Conservation (phyloP, 1,140 invertebrate species). For the Drosophila insularis region DNA sequence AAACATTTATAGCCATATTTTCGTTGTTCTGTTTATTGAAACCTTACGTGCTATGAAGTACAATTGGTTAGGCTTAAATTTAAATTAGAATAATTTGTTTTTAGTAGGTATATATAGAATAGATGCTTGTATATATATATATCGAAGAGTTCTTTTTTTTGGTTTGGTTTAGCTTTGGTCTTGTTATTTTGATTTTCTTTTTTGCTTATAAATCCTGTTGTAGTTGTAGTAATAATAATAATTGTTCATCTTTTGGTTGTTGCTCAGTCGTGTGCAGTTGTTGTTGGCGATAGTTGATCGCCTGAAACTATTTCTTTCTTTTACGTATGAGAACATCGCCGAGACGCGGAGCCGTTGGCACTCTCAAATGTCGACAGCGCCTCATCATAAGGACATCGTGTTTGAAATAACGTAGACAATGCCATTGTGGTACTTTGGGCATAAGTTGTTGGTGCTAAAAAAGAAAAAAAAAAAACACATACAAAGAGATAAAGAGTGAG, state of each 20-base stretch:
- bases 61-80: constrained; percentile 78
- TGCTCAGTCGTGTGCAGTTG: constrained; percentile 64
- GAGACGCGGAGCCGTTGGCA: constrained; percentile 72
- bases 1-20: too few relatives aligned
- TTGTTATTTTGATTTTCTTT: constrained; percentile 83
- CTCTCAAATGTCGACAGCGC: constrained; percentile 85
- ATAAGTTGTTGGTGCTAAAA: constrained; percentile 72
- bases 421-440: constrained; percentile 88
- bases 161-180: constrained; percentile 81
- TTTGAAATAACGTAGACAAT: constrained; percentile 90
- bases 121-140: constrained; percentile 18
- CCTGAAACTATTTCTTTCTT: constrained; percentile 61
- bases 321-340: constrained; percentile 74
- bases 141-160: constrained; percentile 69
- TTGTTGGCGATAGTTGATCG: constrained; percentile 7
- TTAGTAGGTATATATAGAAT: constrained; percentile 9
- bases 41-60: constrained; percentile 84
- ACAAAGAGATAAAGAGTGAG: not conserved
- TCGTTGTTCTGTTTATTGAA: constrained; percentile 75
- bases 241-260: constrained; percentile 29
- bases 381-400: constrained; percentile 87
- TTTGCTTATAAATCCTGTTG: constrained; percentile 70
- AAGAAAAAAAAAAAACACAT: constrained; percentile 10
- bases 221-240: constrained; percentile 60
- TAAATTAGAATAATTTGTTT: constrained; percentile 35